phyloP scores from a whole-genome alignment of 2,113 vertebrate genomes.

The Herpetotheres cachinnans region DNA sequence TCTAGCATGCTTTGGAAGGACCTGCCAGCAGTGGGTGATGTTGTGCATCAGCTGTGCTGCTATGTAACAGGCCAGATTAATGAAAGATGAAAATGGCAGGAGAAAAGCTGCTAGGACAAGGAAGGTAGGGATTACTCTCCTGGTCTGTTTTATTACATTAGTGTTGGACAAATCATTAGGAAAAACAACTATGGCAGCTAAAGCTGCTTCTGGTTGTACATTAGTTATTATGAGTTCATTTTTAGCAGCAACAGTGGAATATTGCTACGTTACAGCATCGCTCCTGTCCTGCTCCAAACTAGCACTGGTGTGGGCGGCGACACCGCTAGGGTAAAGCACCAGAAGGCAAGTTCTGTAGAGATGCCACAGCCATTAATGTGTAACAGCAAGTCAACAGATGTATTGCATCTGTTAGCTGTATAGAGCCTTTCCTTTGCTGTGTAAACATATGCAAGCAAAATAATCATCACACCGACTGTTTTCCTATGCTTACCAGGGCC shows the following conservation, averaged over 20 bases:
- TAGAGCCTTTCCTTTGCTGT: neutral
- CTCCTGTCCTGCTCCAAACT: neutral
- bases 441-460: neutral
- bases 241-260: neutral
- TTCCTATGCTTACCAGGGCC: accelerated
- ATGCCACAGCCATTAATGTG: neutral
- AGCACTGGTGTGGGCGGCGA: neutral
- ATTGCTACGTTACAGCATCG: accelerated
- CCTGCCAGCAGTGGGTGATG: neutral
- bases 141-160: neutral
- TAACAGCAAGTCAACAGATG: neutral
- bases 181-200: neutral
- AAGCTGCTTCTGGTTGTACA: neutral
- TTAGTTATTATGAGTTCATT: neutral
- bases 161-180: neutral
- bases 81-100: neutral
- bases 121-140: neutral
- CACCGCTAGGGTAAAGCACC: neutral
- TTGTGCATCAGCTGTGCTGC: neutral
- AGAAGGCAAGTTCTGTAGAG: neutral
- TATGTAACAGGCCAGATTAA: neutral
- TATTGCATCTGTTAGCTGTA: neutral
- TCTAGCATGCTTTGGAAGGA: neutral
- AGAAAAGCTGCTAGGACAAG: neutral
- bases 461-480: neutral